A percentile compares a stretch with the other conserved stretches of the same genome.
These are phyloP conservation scores for Drosophila fulvimacula DNA, from an alignment of 2,888 invertebrate genomes.

Conservation along the genomic window DNA sequence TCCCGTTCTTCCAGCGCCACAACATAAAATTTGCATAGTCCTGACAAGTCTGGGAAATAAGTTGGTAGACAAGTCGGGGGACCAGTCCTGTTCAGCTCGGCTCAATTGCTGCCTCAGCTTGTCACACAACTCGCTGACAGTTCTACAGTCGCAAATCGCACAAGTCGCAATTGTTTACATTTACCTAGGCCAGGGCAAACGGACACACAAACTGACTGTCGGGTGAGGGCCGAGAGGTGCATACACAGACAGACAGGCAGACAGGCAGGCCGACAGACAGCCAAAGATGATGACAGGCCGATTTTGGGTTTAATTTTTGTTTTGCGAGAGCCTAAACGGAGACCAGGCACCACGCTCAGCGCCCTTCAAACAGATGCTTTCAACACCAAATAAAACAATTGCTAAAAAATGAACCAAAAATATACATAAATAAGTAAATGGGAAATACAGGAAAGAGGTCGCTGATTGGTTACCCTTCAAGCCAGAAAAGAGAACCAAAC, in stretches of 20 bases:
- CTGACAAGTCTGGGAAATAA: conserved; percentile 43
- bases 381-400: conserved; percentile 57
- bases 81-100: conserved; percentile 43
- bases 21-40: conserved; percentile 71
- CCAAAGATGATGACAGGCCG: conserved; percentile 74
- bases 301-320: conserved; percentile 48
- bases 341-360: conserved; percentile 1
- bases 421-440: background rate
- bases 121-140: conserved; percentile 75
- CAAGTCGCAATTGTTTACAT: conserved; percentile 74
- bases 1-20: background rate
- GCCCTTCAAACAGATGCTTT: conserved; percentile 27
- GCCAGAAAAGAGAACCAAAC: background rate
- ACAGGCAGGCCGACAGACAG: conserved; percentile 9
- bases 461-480: background rate
- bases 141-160: conserved; percentile 58
- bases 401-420: conserved; percentile 11
- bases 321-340: conserved; percentile 21
- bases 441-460: background rate
- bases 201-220: background rate
- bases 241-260: conserved; percentile 1
- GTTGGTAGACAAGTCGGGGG: conserved; percentile 44
- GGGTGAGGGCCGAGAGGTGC: background rate
- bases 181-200: conserved; percentile 34
- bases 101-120: conserved; percentile 36